Conservation (phyloP, 2,797 vertebrate genomes). For the Amphiprion clarkii region DNA sequence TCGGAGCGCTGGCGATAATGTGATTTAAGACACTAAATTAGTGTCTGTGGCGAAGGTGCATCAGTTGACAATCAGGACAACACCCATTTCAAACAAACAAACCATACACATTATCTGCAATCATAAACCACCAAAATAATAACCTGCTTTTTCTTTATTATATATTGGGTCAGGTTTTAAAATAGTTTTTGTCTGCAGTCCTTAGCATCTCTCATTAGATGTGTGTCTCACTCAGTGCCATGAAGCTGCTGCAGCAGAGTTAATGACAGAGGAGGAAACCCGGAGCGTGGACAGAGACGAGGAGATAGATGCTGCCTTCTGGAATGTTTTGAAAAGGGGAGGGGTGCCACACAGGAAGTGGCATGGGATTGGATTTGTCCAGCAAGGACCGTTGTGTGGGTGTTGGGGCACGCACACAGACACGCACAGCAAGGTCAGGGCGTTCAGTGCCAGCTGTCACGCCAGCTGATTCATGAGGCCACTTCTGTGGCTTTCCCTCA, state of each 20-base stretch:
- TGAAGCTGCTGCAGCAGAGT: slow-evolving; percentile 7
- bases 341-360: slow-evolving; percentile 72
- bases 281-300: slow-evolving; percentile 32
- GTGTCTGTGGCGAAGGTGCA: slow-evolving; percentile 1
- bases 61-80: slow-evolving; percentile 13
- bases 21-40: not conserved
- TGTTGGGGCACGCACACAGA: slow-evolving; percentile 10
- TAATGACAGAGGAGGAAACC: slow-evolving; percentile 65
- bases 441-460: slow-evolving; percentile 46
- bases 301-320: slow-evolving; percentile 48
- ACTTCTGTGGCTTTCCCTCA: slow-evolving; percentile 35
- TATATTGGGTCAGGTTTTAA: not conserved
- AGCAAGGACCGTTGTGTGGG: slow-evolving; percentile 39
- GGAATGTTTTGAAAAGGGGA: slow-evolving; percentile 71
- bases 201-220: slow-evolving; percentile 3
- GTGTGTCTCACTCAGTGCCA: slow-evolving; percentile 39
- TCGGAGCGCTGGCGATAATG: not conserved
- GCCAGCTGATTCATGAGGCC: slow-evolving; percentile 59
- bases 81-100: slow-evolving; percentile 28
- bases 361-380: slow-evolving; percentile 50
- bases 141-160: not conserved
- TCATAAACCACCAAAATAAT: too few relatives aligned
- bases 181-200: not conserved
- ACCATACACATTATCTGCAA: slow-evolving; percentile 2
- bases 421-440: slow-evolving; percentile 47